phyloP scores from a whole-genome alignment of 2,888 invertebrate species.

The Neoascia interrupta region DNA sequence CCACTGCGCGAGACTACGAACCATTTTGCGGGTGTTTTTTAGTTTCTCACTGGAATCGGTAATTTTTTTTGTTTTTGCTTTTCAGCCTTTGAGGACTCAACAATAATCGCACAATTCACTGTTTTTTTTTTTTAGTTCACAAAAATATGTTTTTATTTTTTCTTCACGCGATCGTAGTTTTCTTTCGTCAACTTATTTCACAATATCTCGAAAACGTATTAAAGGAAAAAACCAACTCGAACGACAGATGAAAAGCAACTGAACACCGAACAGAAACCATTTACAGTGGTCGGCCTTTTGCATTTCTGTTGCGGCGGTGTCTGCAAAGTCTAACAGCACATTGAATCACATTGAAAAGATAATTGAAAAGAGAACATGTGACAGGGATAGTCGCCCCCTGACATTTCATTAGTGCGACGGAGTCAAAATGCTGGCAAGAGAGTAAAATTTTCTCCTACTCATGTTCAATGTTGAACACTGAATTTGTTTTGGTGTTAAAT shows the following conservation, averaged over 20 bases:
- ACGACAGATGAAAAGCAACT: slow-evolving; percentile 60
- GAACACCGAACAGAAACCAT: slow-evolving; percentile 32
- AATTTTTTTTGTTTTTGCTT: slow-evolving; percentile 51
- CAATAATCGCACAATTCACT: slow-evolving; percentile 59
- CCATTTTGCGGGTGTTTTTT: slow-evolving; percentile 82
- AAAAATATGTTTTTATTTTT: neutral
- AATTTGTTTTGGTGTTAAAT: slow-evolving; percentile 27
- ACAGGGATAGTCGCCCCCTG: slow-evolving; percentile 43
- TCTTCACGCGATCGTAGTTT: slow-evolving; percentile 38
- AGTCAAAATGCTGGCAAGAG: slow-evolving; percentile 25
- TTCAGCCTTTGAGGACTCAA: slow-evolving; percentile 16
- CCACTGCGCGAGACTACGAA: slow-evolving; percentile 93
- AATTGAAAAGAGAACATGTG: slow-evolving; percentile 37
- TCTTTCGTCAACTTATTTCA: neutral
- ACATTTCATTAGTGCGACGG: slow-evolving; percentile 7
- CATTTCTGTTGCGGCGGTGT: slow-evolving; percentile 5
- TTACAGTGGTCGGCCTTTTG: slow-evolving; percentile 23
- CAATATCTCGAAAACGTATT: neutral
- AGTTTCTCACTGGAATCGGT: slow-evolving; percentile 56
- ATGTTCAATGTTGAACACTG: slow-evolving; percentile 43
- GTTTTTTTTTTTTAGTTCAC: slow-evolving; percentile 46
- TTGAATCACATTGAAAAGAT: slow-evolving; percentile 53
- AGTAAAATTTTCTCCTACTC: neutral
- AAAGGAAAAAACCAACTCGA: slow-evolving; percentile 25
- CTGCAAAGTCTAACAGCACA: slow-evolving; percentile 22